phyloP scores from a whole-genome alignment of 2,797 vertebrate species.

The Philypnodon macrostomus region DNA sequence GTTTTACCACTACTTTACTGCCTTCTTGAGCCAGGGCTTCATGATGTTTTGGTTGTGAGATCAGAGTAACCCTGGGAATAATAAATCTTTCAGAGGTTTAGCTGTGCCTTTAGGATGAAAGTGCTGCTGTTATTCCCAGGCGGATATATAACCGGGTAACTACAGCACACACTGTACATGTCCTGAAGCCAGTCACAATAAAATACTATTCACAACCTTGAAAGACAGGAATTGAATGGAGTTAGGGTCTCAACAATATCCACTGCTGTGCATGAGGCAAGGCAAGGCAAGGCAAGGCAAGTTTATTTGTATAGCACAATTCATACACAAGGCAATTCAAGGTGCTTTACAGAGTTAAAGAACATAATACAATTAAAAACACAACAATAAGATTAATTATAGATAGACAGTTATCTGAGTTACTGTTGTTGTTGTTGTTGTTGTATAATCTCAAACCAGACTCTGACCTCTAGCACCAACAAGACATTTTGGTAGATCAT shows the following conservation, averaged over 20 bases:
- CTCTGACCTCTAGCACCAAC: too few relatives aligned
- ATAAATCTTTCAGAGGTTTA: constrained; percentile 38
- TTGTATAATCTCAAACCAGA: too few relatives aligned
- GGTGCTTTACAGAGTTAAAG: too few relatives aligned
- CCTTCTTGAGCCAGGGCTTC: constrained; percentile 39
- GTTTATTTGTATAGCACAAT: too few relatives aligned
- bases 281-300: too few relatives aligned
- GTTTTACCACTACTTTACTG: constrained; percentile 46
- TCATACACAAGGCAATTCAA: too few relatives aligned
- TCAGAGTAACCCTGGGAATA: constrained; percentile 31
- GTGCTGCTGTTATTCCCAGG: constrained; percentile 29
- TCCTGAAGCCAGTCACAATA: constrained; percentile 16
- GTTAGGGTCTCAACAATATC: constrained; percentile 5
- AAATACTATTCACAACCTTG: constrained; percentile 17
- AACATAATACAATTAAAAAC: too few relatives aligned
- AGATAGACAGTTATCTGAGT: too few relatives aligned
- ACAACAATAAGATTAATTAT: too few relatives aligned
- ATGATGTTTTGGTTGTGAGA: constrained; percentile 47
- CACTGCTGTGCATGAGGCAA: constrained; percentile 1
- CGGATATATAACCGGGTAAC: constrained; percentile 31
- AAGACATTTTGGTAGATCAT: too few relatives aligned
- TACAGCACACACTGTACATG: constrained; percentile 35
- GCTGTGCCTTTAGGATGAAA: constrained; percentile 27
- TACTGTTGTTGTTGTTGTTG: too few relatives aligned
- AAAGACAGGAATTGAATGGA: constrained; percentile 1